Base-by-base conservation (phyloP, 2,888 invertebrate species). In the Glaucopsyche alexis region DNA sequence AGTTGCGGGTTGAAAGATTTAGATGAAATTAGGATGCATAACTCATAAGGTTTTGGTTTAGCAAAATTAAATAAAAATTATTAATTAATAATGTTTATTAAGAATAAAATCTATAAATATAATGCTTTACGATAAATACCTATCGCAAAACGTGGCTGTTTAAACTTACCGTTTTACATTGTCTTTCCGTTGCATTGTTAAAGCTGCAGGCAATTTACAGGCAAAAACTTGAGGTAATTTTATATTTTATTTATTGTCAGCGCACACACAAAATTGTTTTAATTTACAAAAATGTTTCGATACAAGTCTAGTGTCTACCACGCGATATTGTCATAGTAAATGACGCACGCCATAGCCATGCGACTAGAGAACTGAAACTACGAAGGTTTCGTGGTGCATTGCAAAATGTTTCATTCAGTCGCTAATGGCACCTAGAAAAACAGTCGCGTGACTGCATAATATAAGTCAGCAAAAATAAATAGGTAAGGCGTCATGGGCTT, bases 311-410 rank as follows among this genome's bases (percentile, higher is more conserved):
- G 29, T 47, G 13, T 5, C 42, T 42, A 55, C 55, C 55, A 29
- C 47, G 9, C 47, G 9, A 11, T 47, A 38, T 60, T 60, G 38
- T 60, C 60, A 29, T 40, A 38, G 16, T 40, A 52, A 55, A 42
- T 19, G 52, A 42, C 60, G 47, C 29, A 47, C 65, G 49, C 47
- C n/a, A 50, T 49, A 16, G 29, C 7, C 16, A 19, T 45, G 49
- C 66, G 40, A 14, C 66, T 40, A 72, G n/a, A 49, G 42, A 66
- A 72, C 72, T 72, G 66, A 72, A 72, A 16, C 65, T 14, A 49
- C 72, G 66, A 52, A 49, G 50, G 72, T n/a, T 72, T 45, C 19
- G 72, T 49, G 40, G 14, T 49, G 50, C 55, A 60, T 72, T 72
- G 66, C 72, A 66, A 72, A 40, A 66, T 66, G 16, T 66, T 71